Base-by-base conservation (phyloP, 2,888 invertebrate genomes). In the Polymixis flavicincta region DNA sequence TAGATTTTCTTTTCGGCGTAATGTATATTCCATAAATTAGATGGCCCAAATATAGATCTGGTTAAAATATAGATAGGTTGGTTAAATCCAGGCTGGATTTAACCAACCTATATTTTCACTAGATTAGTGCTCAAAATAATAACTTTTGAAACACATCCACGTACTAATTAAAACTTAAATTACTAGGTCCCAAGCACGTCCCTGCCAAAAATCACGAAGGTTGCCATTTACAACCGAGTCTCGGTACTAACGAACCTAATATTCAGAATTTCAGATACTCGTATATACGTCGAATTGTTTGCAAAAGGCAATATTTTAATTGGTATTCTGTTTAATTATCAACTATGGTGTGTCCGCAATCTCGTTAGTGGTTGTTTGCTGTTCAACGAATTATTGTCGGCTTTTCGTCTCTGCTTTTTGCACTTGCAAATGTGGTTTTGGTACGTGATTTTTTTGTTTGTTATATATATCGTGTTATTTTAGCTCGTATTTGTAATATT, bases 301-400 rank as follows among this genome's bases (percentile, higher is more conserved):
- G 91, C 82, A 87, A 89, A 90, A 86, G 90, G 92, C 90, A 91
- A 92, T 90, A 90, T 90, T 92, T 92, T 92, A 91, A 92, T 92
- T 92, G 92, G 88, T 89, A 82, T 84, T 82, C 89, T 84, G 87
- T 84, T 79, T 83, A 89, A 88, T 88, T 83, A 80, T 85, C 83
- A 74, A 76, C 75, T 76, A 76, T 60, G 82, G 74, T 72, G 84
- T 78, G 83, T 82, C 84, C 89, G 77, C 84, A 80, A 88, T 82
- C 81, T 82, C 86, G 85, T 83, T 87, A 86, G 83, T 84, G 85
- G 87, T 87, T 86, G 84, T 85, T 85, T 89, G 73, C 83, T 79
- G 76, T 84, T 74, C 70, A 74, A 70, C 72, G 63, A 73, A 82
- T 85, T 70, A 80, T 66, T 69, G 78, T 55, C 55, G 85, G 74